These are phyloP conservation scores for Tetrao urogallus DNA, from an alignment of 2,113 vertebrate genomes.

Conservation along the genomic window DNA sequence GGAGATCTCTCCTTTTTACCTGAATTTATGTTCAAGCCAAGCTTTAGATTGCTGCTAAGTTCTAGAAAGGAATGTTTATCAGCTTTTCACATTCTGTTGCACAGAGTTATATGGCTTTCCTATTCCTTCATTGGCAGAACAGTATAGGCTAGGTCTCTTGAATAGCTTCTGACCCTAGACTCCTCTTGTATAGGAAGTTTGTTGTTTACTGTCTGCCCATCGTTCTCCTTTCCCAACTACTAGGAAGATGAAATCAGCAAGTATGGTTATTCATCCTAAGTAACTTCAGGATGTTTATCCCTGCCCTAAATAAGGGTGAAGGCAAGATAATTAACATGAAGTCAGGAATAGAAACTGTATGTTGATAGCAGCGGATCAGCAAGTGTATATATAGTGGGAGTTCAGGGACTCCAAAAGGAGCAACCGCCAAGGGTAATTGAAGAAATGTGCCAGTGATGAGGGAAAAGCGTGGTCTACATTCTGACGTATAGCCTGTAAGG, in stretches of 20 bases:
- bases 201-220: not conserved
- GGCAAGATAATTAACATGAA: not conserved
- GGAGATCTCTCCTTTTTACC: not conserved
- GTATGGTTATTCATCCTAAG: not conserved
- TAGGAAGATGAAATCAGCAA: not conserved
- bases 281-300: not conserved
- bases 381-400: not conserved
- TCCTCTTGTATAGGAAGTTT: not conserved
- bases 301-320: not conserved
- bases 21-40: not conserved
- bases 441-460: not conserved
- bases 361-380: not conserved
- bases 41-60: not conserved
- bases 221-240: not conserved
- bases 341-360: slow-evolving; percentile 16
- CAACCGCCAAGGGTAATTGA: not conserved
- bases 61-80: not conserved
- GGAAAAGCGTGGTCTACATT: not conserved
- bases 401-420: not conserved
- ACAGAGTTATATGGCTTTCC: not conserved
- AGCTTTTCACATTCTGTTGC: not conserved
- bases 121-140: fast-evolving
- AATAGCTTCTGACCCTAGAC: not conserved
- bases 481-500: not conserved
- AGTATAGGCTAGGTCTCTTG: not conserved